Conservation (phyloP, 2,113 vertebrate species). For the Pogona vitticeps region DNA sequence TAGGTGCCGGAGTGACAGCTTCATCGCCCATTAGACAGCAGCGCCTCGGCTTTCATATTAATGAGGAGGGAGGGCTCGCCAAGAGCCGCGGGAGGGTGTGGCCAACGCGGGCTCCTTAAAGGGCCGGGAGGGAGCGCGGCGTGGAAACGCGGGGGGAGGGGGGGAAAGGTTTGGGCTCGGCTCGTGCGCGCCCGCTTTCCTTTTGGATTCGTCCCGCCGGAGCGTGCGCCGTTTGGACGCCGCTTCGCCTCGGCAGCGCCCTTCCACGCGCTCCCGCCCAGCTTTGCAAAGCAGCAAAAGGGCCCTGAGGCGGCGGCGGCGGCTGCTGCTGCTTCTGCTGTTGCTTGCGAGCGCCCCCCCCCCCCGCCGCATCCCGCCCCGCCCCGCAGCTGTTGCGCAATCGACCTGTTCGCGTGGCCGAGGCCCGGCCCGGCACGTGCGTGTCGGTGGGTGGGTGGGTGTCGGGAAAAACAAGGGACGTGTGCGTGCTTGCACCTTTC, state of each 20-base stretch:
- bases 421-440: background rate
- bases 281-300: background rate
- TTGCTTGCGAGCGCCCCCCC: too few species aligned
- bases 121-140: constrained; percentile 31
- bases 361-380: too few species aligned
- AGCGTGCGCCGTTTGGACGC: constrained; percentile 6
- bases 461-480: background rate
- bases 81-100: constrained; percentile 54
- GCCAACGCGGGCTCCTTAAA: constrained; percentile 57
- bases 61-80: constrained; percentile 64
- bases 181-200: too few species aligned
- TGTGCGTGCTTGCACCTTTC: background rate
- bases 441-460: background rate
- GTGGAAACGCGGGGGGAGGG: too few species aligned
- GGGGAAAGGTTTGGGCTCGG: too few species aligned
- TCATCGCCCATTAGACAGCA: constrained; percentile 68
- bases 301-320: background rate
- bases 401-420: constrained; percentile 5
- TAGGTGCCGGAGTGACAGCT: constrained; percentile 75
- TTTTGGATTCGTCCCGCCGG: background rate
- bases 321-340: too few species aligned
- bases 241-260: background rate
- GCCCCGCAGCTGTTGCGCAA: background rate
- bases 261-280: background rate
- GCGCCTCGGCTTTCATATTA: constrained; percentile 70